These are phyloP conservation scores for Danio aesculapii DNA, from an alignment of 2,797 vertebrate species.

Conservation along the genomic window DNA sequence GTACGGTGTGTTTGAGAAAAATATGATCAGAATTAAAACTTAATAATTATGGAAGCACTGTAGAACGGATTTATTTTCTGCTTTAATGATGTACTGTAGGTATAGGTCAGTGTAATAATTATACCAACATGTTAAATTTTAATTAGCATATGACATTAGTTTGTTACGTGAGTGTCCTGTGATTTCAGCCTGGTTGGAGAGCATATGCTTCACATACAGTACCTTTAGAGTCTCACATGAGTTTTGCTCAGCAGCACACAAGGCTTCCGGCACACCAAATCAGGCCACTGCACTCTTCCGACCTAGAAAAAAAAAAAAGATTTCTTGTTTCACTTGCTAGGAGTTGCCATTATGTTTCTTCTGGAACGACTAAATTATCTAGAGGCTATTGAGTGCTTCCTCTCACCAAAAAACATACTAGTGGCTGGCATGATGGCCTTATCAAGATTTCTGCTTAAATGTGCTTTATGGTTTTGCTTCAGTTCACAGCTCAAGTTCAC, in stretches of 20 bases:
- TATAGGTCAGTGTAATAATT: too few species aligned
- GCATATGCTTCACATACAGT: background rate
- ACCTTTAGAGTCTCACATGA: background rate
- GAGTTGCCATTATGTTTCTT: slow-evolving; percentile 17
- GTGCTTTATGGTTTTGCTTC: background rate
- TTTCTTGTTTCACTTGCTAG: background rate
- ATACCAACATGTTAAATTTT: background rate
- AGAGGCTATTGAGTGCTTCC: background rate
- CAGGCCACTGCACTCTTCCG: slow-evolving; percentile 1
- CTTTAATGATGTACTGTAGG: background rate
- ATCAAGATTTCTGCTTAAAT: background rate
- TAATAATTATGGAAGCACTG: too few species aligned
- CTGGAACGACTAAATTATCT: background rate
- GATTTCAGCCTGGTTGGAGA: background rate
- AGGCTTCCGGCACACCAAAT: slow-evolving; percentile 8
- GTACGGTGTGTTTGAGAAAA: too few species aligned
- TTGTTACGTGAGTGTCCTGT: background rate
- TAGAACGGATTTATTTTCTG: background rate
- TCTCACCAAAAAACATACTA: background rate
- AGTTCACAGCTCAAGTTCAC: background rate
- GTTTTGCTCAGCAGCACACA: background rate
- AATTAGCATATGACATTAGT: background rate
- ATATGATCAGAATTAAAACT: too few species aligned
- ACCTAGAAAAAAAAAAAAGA: slow-evolving; percentile 4
- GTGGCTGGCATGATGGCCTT: too few species aligned